Base-by-base conservation (phyloP, 1,140 invertebrate species). In the Achatina immaculata region DNA sequence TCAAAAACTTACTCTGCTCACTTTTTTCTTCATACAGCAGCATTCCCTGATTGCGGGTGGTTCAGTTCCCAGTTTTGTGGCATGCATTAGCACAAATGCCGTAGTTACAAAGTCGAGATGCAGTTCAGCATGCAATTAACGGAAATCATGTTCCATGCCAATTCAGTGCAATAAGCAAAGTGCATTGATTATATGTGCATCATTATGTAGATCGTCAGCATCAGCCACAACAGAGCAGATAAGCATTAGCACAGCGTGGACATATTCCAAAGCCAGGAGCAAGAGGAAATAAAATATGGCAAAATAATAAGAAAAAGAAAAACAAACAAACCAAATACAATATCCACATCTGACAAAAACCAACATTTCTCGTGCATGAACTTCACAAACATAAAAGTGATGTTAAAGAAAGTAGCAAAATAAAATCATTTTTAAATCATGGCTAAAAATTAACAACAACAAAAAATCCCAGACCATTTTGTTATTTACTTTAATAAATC, bases 111-210 rank as follows among this genome's bases (percentile, higher is more conserved):
- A 4, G 2, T 11, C 21, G n/a, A 62, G 58, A 62, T 62, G 1
- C n/a, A 31, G n/a, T 31, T 62, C n/a, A 62, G n/a, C 58, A 62
- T 62, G 58, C 58, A 62, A n/a, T n/a, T n/a, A n/a, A n/a, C n/a
- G n/a, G n/a, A n/a, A n/a, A n/a, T n/a, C n/a, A n/a, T n/a, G 16
- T 31, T 4, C 4, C 21, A 31, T 62, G 58, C 58, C 58, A 62
- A 62, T 48, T 16, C 28, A 62, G n/a, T 62, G 58, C 4, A 7
- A 9, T 55, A 55, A 55, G 48, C 21, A 14, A 2, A 55, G 24
- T 62, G n/a, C 58, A 62, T 31, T 31, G 3, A 28, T 1, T 62
- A 62, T 62, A 31, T 31, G 58, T 16, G 31, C 6, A 31, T 4
- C 58, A 62, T 62, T 28, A 62, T 6, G 4, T 4, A 7, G 4